phyloP scores from a whole-genome alignment of 2,888 invertebrate species.

The Schrankia costaestrigalis region DNA sequence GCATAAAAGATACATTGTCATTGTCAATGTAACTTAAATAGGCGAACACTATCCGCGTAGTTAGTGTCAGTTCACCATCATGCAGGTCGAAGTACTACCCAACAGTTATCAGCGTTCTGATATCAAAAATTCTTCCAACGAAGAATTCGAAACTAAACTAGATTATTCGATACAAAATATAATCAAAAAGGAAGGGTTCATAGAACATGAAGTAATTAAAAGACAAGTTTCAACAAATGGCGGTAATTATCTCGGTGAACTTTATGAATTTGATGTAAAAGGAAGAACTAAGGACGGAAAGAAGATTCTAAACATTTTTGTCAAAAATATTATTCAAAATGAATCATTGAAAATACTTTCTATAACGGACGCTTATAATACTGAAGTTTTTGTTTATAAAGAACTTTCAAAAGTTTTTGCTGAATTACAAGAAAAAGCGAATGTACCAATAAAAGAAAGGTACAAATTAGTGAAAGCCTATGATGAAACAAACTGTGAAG shows the following conservation, averaged over 20 bases:
- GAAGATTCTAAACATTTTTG: background rate
- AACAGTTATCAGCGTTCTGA: background rate
- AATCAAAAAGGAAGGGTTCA: too few relatives aligned
- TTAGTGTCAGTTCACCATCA: too few relatives aligned
- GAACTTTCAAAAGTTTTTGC: background rate
- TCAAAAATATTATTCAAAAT: background rate
- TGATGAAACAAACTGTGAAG: background rate
- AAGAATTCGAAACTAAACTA: background rate
- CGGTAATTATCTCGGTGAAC: conserved; percentile 1
- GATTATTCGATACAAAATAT: background rate
- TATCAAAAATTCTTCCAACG: background rate
- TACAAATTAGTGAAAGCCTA: background rate
- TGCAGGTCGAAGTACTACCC: background rate
- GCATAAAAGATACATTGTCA: too few relatives aligned
- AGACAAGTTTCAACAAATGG: conserved; percentile 1
- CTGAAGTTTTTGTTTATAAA: conserved; percentile 1
- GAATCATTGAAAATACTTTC: background rate
- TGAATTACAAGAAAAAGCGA: background rate
- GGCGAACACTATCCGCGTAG: too few relatives aligned
- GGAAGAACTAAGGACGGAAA: background rate
- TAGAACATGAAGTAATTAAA: background rate
- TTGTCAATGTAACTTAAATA: too few relatives aligned
- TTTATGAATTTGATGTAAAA: background rate
- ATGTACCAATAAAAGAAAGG: background rate
- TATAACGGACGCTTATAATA: background rate